Evolutionary conservation across 1,140 invertebrate species (phyloP), one percentile per base, ranked within the genome.

Genomic region (Tetramorium parvispinum): DNA sequence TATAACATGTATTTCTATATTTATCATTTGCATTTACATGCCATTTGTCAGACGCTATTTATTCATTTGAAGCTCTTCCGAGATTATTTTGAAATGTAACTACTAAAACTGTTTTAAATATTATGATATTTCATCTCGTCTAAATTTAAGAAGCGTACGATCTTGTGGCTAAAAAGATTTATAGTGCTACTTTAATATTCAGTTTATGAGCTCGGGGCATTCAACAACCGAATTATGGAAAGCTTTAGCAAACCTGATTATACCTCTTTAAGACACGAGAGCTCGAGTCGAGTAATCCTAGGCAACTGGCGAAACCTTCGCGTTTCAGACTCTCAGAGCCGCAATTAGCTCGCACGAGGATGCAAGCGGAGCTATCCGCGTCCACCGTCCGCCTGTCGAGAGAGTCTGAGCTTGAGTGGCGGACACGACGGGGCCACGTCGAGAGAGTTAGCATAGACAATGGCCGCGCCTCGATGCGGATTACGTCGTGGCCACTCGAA

Each of bases 341-440:
- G 85, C 88, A 89, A 89, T 89, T 89, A 89, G 63, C 77, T 83
- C 65, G 51, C 77, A 79, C 75, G 55, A 78, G 16, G 43, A 71
- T 55, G 40, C 76, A 75, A 85, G 21, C 59, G 11, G 76, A 55
- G 55, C 53, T 55, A 88, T 71, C 46, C 55, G 55, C 49, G 66
- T 71, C 66, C 82, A 78, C 70, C 43, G 71, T 77, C 63, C 77
- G 82, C 46, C 43, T 85, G 81, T 85, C 68, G 71, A 77, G 89
- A 86, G 76, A 82, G 43, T 82, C 76, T 82, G 76, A 86, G 53
- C 49, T 70, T 82, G 76, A 81, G 55, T 83, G 79, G 68, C 68
- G 79, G 79, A 83, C 79, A 83, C 40, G 53, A 83, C 66, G 68
- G 79, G 70, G 57, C 82, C 61, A 85, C 57, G 71, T 85, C 32